Evolutionary conservation across 2,797 vertebrate species (phyloP), one percentile per base, ranked within the genome.

Genomic region (Passerculus sandwichensis): DNA sequence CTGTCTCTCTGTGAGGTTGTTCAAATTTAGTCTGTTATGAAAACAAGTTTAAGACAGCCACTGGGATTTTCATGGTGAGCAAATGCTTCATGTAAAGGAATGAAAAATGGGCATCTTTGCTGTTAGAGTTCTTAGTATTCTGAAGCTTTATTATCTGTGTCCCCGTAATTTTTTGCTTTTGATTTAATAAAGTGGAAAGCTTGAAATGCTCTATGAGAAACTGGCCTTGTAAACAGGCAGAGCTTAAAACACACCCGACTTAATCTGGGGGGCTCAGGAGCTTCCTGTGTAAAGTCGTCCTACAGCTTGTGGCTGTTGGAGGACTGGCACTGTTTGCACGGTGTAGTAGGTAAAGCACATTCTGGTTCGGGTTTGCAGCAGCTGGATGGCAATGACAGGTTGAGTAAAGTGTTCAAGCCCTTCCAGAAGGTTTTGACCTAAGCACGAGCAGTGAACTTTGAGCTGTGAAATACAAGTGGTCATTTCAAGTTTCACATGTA

Each of bases 11-110:
- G 14, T 57, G 69, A 92, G 69, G 38, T 89, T 93, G 79, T 82
- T 67, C 65, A 17, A 73, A 65, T 84, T 80, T 94, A 85, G n/a
- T 30, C 17, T 78, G 84, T 91, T 80, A 62, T 54, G 74, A 92
- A 90, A 88, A 74, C 26, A 66, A 61, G 34, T 70, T 74, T 74
- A 79, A 91, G 56, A 56, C 47, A 57, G 15, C 20, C 50, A 53
- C 32, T 59, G 25, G 61, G 27, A 32, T 56, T 76, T 88, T 87
- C 47, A 48, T 72, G 40, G 22, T 53, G 88, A 77, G 45, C 72
- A 85, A 74, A 56, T 2, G 1, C 25, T 77, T 88, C 10, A 5
- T 51, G 17, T 30, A 72, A 80, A 89, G 54, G 22, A 67, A 61
- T 59, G 34, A 83, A 90, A 91, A 56, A 87, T 25, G 10, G 23